Conservation (phyloP, 2,113 vertebrate species). For the Dolichallabes microphthalmus region DNA sequence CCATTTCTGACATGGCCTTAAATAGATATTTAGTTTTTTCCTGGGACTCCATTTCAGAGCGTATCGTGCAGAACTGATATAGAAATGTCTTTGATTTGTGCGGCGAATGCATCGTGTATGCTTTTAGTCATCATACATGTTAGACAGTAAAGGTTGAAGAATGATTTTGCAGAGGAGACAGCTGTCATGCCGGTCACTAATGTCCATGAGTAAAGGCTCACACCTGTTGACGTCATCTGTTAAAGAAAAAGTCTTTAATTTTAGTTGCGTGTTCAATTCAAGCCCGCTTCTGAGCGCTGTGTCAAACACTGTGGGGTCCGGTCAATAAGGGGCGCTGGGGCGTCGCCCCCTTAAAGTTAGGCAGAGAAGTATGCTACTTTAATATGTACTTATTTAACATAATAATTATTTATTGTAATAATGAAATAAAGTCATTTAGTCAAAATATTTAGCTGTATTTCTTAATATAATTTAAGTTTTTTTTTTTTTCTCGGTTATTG, state of each 20-base stretch:
- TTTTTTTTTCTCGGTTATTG: no score
- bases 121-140: constrained; percentile 28
- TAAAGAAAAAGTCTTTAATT: not conserved
- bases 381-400: no score
- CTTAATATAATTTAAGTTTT: no score
- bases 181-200: not conserved
- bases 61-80: not conserved
- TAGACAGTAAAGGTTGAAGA: constrained; percentile 11
- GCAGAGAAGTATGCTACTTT: no score
- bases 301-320: not conserved
- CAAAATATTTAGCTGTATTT: no score
- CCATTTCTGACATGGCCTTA: constrained; percentile 44
- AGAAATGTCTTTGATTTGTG: constrained; percentile 36
- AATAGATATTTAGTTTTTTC: constrained; percentile 41
- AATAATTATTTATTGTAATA: no score
- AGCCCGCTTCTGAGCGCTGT: not conserved
- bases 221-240: not conserved
- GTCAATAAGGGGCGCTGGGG: no score
- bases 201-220: not conserved
- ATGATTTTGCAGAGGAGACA: constrained; percentile 1
- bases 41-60: constrained; percentile 5
- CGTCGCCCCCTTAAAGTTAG: no score
- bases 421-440: no score
- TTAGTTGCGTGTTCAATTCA: not conserved
- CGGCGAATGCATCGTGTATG: constrained; percentile 26